Percentiles rank a stretch among this genome's conserved stretches.
phyloP scores from a whole-genome alignment of 1,140 invertebrate species.

The Philotrypesis tridentata region DNA sequence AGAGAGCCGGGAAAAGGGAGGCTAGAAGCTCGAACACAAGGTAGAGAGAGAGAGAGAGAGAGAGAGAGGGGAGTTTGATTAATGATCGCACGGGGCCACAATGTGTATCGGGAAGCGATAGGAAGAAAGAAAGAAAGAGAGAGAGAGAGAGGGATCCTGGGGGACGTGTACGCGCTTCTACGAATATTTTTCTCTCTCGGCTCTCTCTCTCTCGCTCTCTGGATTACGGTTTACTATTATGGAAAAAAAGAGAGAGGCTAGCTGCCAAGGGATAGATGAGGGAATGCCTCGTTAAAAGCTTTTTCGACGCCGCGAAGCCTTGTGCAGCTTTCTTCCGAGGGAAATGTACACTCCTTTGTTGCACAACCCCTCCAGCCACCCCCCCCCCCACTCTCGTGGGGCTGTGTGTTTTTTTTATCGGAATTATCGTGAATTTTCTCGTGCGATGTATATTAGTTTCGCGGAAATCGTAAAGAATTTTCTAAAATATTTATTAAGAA shows the following conservation, averaged over 20 bases:
- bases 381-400: too few species aligned
- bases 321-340: background rate
- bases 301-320: background rate
- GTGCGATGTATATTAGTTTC: too few species aligned
- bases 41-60: conserved; percentile 54
- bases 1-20: background rate
- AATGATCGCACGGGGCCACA: conserved; percentile 62
- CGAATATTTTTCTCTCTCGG: conserved; percentile 5
- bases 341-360: too few species aligned
- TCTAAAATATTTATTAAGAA: too few species aligned
- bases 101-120: conserved; percentile 27
- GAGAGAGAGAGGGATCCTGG: conserved; percentile 59
- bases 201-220: background rate
- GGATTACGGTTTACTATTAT: conserved; percentile 19
- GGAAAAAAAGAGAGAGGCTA: background rate
- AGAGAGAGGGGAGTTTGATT: conserved; percentile 70
- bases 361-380: too few species aligned
- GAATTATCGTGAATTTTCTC: too few species aligned
- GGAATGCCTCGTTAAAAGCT: conserved; percentile 37
- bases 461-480: too few species aligned
- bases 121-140: conserved; percentile 41
- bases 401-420: too few species aligned
- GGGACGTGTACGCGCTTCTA: conserved; percentile 57
- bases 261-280: conserved; percentile 11
- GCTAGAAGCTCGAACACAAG: too few species aligned